Percentiles rank a stretch among this genome's conserved stretches.
Conservation (phyloP, 2,113 vertebrate genomes). For the Sarotherodon lohbergeri region DNA sequence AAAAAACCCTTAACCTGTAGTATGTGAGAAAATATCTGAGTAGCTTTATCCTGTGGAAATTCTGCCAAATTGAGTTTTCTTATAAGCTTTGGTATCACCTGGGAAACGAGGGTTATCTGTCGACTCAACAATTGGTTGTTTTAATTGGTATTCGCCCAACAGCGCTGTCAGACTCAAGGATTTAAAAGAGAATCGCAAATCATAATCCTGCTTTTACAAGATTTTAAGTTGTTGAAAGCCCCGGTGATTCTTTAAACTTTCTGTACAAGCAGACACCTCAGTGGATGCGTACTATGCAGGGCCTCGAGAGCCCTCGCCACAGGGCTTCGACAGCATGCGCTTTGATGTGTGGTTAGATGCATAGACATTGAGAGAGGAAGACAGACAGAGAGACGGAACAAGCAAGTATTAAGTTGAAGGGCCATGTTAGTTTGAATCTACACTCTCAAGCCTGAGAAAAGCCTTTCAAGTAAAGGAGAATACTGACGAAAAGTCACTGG, state of each 20-base stretch:
- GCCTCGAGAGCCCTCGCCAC: constrained; percentile 14
- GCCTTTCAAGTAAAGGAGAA: neutral
- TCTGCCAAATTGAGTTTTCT: constrained; percentile 17
- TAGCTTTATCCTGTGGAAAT: constrained; percentile 7
- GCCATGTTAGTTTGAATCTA: constrained; percentile 24
- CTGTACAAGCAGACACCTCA: constrained; percentile 8
- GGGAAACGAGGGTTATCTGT: constrained; percentile 6
- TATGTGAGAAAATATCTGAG: neutral
- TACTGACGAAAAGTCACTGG: neutral
- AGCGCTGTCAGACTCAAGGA: constrained; percentile 16
- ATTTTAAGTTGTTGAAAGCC: constrained; percentile 34
- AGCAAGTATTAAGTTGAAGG: constrained; percentile 14
- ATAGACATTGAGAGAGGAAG: neutral
- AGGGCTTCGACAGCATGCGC: constrained; percentile 1
- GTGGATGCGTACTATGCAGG: neutral
- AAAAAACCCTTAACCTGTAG: neutral
- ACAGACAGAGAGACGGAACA: neutral
- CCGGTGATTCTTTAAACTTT: constrained; percentile 38
- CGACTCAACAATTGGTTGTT: constrained; percentile 16
- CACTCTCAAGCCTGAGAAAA: constrained; percentile 15
- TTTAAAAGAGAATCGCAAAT: constrained; percentile 49
- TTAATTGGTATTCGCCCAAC: constrained; percentile 33
- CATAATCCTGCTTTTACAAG: constrained; percentile 40
- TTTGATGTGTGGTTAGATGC: constrained; percentile 51
- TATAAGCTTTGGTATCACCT: neutral